Base-by-base conservation (phyloP, 2,797 vertebrate species). In the Setipinna tenuifilis region DNA sequence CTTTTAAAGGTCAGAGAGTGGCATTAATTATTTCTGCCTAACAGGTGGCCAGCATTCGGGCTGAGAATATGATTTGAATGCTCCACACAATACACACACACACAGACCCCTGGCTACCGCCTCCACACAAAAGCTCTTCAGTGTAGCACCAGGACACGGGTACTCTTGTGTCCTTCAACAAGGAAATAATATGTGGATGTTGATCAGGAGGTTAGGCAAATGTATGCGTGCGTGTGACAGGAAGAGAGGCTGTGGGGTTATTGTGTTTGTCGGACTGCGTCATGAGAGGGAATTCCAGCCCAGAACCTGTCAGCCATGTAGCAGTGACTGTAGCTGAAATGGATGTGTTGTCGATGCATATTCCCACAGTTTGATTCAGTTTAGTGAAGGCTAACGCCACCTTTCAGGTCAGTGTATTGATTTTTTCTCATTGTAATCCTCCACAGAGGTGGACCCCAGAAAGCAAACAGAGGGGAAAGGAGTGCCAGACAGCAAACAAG, bases 41-140 rank as follows among this genome's bases (percentile, higher is more conserved):
- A 87, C 88, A 90, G 88, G 87, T 89, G 88, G 88, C 59, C 80
- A 85, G 19, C 89, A 87, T 81, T 59, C 58, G 50, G 23, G 23
- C 61, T 71, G 81, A 19, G 81, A 87, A 88, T 82, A 48, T 44
- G 54, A 44, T 78, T 78, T 78, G 71, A 78, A 78, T 78, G 2
- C 71, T 41, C 17, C 71, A 44, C 71, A 78, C 75, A 46, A 65
- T n/a, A 50, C 50, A 54, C 50, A 54, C 50, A 54, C 50, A 54
- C 2, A 54, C 46, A 48, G 46, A 48, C 46, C 48, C 41, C 35
- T 23, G 57, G 62, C 62, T 35, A 50, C 54, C 41, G 4, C 68
- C 2, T 16, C 17, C 2, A 41, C 44, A 35, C 19, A 41, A 6
- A 78, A 41, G 68, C 12, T n/a, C 19, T 75, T 75, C 28, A 75